phyloP scores from a whole-genome alignment of 2,888 invertebrate species.

The Antheraea yamamai region DNA sequence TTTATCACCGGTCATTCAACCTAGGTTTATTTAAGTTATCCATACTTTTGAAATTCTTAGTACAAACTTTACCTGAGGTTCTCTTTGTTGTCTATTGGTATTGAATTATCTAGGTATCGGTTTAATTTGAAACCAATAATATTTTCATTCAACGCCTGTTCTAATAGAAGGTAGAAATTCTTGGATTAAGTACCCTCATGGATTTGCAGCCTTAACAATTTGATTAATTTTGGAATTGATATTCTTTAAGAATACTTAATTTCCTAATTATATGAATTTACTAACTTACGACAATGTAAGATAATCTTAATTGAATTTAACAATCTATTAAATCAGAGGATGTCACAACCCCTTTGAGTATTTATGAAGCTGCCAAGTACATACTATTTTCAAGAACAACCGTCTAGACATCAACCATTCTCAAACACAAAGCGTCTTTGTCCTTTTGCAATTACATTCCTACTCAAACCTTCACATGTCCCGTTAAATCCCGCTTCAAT shows the following conservation, averaged over 20 bases:
- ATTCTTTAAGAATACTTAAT: background rate
- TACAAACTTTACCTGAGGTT: too few species aligned
- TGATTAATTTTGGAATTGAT: too few species aligned
- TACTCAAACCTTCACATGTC: constrained; percentile 5
- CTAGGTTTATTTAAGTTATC: too few species aligned
- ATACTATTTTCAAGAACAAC: constrained; percentile 10
- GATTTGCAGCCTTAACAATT: too few species aligned
- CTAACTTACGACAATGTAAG: background rate
- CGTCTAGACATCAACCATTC: constrained; percentile 16
- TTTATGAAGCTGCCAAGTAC: constrained; percentile 21
- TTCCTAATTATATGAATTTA: background rate
- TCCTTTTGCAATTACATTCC: constrained; percentile 17
- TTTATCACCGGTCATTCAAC: too few species aligned
- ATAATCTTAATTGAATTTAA: background rate
- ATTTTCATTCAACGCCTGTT: too few species aligned
- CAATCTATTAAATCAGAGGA: background rate
- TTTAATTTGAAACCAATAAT: too few species aligned
- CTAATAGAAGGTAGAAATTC: too few species aligned
- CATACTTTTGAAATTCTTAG: too few species aligned
- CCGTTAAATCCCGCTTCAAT: constrained; percentile 16
- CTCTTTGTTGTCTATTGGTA: too few species aligned
- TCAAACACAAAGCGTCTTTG: constrained; percentile 12
- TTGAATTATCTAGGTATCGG: too few species aligned
- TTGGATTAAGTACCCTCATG: too few species aligned
- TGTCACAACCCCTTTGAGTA: constrained; percentile 14